Conservation (phyloP, 1,140 invertebrate genomes). For the Physella acuta region DNA sequence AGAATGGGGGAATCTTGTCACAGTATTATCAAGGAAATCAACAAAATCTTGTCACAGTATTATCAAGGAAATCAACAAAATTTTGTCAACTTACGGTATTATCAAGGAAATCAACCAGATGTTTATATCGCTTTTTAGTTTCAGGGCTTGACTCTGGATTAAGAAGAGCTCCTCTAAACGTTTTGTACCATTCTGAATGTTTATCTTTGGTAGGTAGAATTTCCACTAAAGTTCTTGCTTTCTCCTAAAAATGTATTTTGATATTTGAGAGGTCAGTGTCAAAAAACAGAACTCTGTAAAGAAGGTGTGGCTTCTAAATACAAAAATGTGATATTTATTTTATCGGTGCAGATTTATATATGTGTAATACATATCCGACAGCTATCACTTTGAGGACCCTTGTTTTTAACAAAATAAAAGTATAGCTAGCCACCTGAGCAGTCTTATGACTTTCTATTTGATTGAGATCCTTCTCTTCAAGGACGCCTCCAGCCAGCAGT, state of each 20-base stretch:
- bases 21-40: background rate
- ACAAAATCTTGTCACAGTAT: background rate
- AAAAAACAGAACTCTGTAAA: too few relatives aligned
- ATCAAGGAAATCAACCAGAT: conserved; percentile 56
- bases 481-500: conserved; percentile 39
- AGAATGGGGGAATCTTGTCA: background rate
- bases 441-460: conserved; percentile 44
- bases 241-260: conserved; percentile 41
- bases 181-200: conserved; percentile 50
- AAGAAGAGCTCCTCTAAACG: conserved; percentile 43
- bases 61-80: background rate
- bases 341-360: too few relatives aligned
- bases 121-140: conserved; percentile 42
- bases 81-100: conserved; percentile 46
- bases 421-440: conserved; percentile 21
- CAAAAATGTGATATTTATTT: too few relatives aligned
- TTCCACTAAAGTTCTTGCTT: conserved; percentile 50
- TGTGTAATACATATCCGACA: too few relatives aligned
- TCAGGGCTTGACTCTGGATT: conserved; percentile 42
- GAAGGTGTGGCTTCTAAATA: too few relatives aligned
- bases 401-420: too few relatives aligned
- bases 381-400: too few relatives aligned
- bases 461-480: conserved; percentile 43
- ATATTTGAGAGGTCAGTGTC: too few relatives aligned
- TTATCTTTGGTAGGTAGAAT: conserved; percentile 47